A percentile compares a stretch with the other conserved stretches of the same genome.
phyloP scores from a whole-genome alignment of 2,888 invertebrate genomes.

The Ligdia adustata region DNA sequence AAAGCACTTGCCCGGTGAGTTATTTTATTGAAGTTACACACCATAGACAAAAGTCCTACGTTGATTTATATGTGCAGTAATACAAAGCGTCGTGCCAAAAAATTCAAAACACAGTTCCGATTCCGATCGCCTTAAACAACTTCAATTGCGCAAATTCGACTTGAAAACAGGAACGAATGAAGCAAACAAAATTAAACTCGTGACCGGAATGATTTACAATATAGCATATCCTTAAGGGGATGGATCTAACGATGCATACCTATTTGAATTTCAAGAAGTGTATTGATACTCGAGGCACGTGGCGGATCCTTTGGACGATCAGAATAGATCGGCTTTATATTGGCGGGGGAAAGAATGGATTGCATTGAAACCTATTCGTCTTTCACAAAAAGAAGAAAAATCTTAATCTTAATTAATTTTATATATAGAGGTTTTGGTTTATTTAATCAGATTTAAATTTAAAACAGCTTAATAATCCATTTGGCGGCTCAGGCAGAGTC shows the following conservation, averaged over 20 bases:
- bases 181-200: constrained; percentile 31
- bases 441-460: too few relatives aligned
- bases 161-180: constrained; percentile 22
- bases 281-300: constrained; percentile 30
- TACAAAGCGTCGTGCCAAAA: too few relatives aligned
- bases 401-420: not conserved
- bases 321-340: constrained; percentile 20
- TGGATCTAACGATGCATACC: constrained; percentile 27
- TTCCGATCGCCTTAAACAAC: too few relatives aligned
- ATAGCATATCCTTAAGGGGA: constrained; percentile 23
- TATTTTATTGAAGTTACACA: too few relatives aligned
- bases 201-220: constrained; percentile 27
- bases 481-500: too few relatives aligned
- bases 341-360: constrained; percentile 11
- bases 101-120: too few relatives aligned
- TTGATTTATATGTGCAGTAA: too few relatives aligned
- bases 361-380: constrained; percentile 4
- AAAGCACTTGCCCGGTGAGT: too few relatives aligned
- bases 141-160: too few relatives aligned
- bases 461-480: too few relatives aligned
- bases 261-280: constrained; percentile 35
- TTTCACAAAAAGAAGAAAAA: constrained; percentile 1
- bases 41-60: too few relatives aligned
- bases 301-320: constrained; percentile 27
- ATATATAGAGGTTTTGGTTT: too few relatives aligned